Evolutionary conservation across 2,113 vertebrate species (phyloP).

Genomic region (Apodemus sylvaticus): DNA sequence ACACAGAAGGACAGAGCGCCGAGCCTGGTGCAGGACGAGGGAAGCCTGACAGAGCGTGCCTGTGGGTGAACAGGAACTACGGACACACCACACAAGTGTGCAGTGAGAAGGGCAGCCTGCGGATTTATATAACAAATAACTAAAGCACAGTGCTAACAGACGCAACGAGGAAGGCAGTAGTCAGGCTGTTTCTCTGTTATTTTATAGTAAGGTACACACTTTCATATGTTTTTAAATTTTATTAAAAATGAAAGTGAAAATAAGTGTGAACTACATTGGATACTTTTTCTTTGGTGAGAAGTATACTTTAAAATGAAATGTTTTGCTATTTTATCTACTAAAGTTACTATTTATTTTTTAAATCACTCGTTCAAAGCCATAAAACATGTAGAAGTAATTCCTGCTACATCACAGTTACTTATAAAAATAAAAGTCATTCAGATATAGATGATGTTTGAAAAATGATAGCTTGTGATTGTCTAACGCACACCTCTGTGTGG

Average conservation of each 20-base stretch:
- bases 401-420: not conserved
- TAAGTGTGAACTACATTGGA: not conserved
- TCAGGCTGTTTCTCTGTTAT: not conserved
- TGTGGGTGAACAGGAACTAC: not conserved
- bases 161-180: not conserved
- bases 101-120: not conserved
- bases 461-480: not conserved
- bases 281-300: not conserved
- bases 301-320: not conserved
- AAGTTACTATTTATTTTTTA: not conserved
- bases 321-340: not conserved
- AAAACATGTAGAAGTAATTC: not conserved
- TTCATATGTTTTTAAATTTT: not conserved
- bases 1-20: fast-evolving
- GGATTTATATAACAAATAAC: not conserved
- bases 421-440: not conserved
- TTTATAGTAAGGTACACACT: not conserved
- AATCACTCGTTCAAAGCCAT: not conserved
- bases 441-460: not conserved
- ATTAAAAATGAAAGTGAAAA: not conserved
- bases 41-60: not conserved
- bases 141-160: not conserved
- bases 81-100: not conserved
- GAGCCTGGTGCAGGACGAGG: not conserved
- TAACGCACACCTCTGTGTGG: not conserved